These are phyloP conservation scores for Cephus rjabovi DNA, from an alignment of 2,888 invertebrate genomes.

Conservation along the genomic window DNA sequence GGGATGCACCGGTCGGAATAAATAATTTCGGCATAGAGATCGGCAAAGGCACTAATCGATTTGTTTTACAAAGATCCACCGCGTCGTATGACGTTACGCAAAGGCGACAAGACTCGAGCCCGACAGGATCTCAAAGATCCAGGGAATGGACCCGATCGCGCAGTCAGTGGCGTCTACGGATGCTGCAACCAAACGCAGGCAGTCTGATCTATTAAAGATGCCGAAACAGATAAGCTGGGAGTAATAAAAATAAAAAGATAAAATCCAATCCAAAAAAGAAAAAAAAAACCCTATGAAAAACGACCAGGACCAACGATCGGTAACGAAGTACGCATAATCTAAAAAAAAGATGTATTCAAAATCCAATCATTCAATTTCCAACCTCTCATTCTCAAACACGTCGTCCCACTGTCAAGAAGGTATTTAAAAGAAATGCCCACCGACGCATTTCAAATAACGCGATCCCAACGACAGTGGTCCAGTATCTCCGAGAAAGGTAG, in stretches of 20 bases:
- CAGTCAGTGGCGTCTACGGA: neutral
- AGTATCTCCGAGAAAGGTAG: neutral
- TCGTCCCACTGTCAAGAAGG: neutral
- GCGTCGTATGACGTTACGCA: neutral
- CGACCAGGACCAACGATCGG: neutral
- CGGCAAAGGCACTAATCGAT: neutral
- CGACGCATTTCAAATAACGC: neutral
- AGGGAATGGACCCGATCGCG: neutral
- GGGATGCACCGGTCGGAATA: neutral
- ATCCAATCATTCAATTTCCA: neutral
- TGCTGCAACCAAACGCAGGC: neutral
- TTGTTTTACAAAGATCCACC: neutral
- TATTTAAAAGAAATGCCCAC: neutral
- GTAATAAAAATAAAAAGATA: neutral
- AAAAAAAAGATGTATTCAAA: neutral
- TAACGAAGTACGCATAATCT: neutral
- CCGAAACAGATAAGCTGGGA: neutral
- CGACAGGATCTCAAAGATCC: slow-evolving; percentile 5
- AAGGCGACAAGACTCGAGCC: neutral
- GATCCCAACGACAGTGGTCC: neutral
- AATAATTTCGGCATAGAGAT: neutral
- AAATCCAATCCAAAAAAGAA: neutral
- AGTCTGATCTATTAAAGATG: neutral
- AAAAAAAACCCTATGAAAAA: neutral
- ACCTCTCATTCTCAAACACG: neutral